Evolutionary conservation across 2,888 invertebrate genomes (phyloP), one percentile per base, ranked within the genome.

Genomic region (Philaethria dido): DNA sequence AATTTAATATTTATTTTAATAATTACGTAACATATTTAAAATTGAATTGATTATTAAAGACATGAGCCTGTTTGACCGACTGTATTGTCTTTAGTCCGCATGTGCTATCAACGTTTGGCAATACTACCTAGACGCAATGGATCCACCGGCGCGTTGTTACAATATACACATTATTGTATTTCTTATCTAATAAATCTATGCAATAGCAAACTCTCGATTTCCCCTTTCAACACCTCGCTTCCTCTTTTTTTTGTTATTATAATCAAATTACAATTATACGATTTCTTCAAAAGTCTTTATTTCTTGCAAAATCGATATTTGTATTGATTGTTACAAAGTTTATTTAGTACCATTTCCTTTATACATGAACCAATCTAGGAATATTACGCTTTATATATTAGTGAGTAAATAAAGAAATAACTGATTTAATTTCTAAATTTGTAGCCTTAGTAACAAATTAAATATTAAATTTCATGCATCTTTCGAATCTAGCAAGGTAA

Each of bases 151-250:
- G 20, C 42, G n/a, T 83, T 83, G 85, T 86, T 85, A 87, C 74
- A 69, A 65, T 73, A 75, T 79, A 84, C 81, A 82, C 88, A 88
- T 89, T 89, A 86, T 90, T 88, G 88, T 86, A 78, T 71, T 72
- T 68, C 70, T 77, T 87, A 87, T 87, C 84, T 83, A 78, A 81
- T 79, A 78, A 75, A 88, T 88, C 87, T 86, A 83, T 84, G 82
- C 82, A 84, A 83, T 80, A 68, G 68, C 69, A 69, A 64, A 73
- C 67, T 72, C 60, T 73, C 70, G 52, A 73, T 73, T 72, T 73
- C 70, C 70, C 62, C 42, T 72, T 71, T 60, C 66, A 45, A 64
- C 65, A 70, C 47, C 62, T 25, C 64, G 66, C 67, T 72, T 70
- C 70, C 66, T 68, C 25, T 20, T 42, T 13, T 44, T 44, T 57